phyloP scores from a whole-genome alignment of 2,797 vertebrate genomes.

The Acanthurus leucopareius region DNA sequence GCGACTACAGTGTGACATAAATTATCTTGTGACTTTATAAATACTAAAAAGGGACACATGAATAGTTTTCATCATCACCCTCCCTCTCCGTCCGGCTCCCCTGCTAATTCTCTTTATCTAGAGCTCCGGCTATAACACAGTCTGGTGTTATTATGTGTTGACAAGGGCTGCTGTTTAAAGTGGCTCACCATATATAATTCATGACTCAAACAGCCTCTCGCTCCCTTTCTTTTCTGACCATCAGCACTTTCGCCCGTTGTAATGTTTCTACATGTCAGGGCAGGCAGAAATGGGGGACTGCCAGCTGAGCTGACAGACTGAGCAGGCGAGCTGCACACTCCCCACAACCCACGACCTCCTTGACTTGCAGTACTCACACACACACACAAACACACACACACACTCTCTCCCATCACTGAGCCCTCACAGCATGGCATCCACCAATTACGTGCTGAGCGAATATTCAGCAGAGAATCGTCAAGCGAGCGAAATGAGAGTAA shows the following conservation, averaged over 20 bases:
- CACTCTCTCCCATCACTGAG: background rate
- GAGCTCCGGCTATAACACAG: conserved; percentile 69
- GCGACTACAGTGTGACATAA: conserved; percentile 16
- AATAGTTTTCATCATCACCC: conserved; percentile 58
- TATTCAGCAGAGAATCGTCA: conserved; percentile 4
- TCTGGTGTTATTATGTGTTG: conserved; percentile 81
- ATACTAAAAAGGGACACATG: conserved; percentile 48
- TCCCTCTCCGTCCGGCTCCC: conserved; percentile 32
- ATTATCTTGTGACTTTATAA: conserved; percentile 50
- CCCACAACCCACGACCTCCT: conserved; percentile 16
- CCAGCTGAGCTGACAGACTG: conserved; percentile 49
- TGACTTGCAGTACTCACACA: background rate
- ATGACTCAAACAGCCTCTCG: conserved; percentile 74
- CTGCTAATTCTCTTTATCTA: conserved; percentile 54
- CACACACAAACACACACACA: background rate
- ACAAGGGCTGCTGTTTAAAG: conserved; percentile 83
- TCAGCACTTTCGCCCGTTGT: conserved; percentile 84
- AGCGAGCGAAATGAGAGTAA: conserved; percentile 36
- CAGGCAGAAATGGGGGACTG: conserved; percentile 58
- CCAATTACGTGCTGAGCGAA: conserved; percentile 30
- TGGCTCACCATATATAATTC: conserved; percentile 85
- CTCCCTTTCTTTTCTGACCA: conserved; percentile 80
- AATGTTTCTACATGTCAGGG: conserved; percentile 73
- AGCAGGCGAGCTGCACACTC: conserved; percentile 22
- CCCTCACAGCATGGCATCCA: conserved; percentile 32